Conservation (phyloP, 1,140 invertebrate genomes). For the Battus philenor region DNA sequence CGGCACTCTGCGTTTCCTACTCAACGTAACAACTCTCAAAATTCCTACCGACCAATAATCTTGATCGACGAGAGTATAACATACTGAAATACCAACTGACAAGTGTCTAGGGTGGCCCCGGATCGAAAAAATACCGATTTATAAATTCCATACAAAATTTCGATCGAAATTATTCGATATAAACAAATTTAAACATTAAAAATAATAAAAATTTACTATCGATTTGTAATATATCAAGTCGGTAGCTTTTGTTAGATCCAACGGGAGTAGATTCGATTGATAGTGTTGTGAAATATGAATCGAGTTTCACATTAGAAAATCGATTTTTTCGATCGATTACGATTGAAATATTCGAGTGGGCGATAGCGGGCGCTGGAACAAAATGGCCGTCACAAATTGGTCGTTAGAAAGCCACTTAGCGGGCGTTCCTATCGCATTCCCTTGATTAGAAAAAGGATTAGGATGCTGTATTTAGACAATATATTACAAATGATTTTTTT, state of each 20-base stretch:
- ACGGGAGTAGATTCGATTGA: conserved; percentile 49
- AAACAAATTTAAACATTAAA: background rate
- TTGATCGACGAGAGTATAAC: no score
- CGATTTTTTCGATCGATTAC: conserved; percentile 47
- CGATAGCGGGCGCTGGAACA: conserved; percentile 17
- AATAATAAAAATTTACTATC: conserved; percentile 50
- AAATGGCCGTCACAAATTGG: conserved; percentile 34
- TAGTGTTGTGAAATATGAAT: conserved; percentile 35
- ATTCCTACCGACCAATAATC: background rate
- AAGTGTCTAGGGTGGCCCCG: no score
- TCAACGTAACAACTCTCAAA: conserved; percentile 4
- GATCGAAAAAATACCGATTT: conserved; percentile 11
- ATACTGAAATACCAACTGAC: no score
- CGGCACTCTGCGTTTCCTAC: conserved; percentile 25
- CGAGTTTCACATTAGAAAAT: conserved; percentile 30
- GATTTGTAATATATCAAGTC: conserved; percentile 49
- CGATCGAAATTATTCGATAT: background rate
- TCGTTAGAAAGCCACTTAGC: conserved; percentile 23
- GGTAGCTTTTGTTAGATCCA: conserved; percentile 46
- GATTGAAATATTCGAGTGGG: conserved; percentile 41
- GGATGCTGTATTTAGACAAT: conserved; percentile 3
- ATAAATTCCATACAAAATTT: background rate
- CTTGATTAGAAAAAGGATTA: conserved; percentile 16
- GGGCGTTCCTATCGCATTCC: conserved; percentile 31
- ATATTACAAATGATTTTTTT: conserved; percentile 3